Conservation (phyloP, 2,797 vertebrate species). For the Champsocephalus gunnari region DNA sequence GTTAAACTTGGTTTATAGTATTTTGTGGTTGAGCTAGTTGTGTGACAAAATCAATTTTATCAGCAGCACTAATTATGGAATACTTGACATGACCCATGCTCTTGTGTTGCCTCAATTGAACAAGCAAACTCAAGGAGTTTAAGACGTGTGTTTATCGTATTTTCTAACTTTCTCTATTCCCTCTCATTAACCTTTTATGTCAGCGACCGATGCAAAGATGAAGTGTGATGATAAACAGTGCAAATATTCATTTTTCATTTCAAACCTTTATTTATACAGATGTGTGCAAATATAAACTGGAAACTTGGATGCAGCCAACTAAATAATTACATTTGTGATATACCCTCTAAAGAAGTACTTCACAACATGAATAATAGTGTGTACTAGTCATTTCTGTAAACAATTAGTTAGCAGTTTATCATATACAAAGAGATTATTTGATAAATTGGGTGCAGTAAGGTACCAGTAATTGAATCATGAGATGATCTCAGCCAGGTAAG, state of each 20-base stretch:
- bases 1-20: not conserved
- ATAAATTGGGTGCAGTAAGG: not conserved
- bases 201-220: not conserved
- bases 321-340: not conserved
- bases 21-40: not conserved
- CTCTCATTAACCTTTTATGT: not conserved
- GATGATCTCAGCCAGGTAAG: not conserved
- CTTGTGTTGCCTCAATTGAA: not conserved
- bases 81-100: not conserved
- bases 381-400: not conserved
- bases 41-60: not conserved
- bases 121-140: not conserved
- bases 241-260: not conserved
- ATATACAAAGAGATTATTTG: not conserved
- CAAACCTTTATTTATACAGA: no score
- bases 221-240: not conserved
- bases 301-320: not conserved
- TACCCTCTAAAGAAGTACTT: not conserved
- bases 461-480: not conserved
- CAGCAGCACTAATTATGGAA: not conserved
- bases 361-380: not conserved
- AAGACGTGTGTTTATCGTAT: not conserved
- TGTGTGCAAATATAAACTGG: not conserved
- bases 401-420: not conserved
- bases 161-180: not conserved